A percentile compares a stretch with the other conserved stretches of the same genome.
Conservation (phyloP, 2,797 vertebrate genomes). For the Denticeps clupeoides region DNA sequence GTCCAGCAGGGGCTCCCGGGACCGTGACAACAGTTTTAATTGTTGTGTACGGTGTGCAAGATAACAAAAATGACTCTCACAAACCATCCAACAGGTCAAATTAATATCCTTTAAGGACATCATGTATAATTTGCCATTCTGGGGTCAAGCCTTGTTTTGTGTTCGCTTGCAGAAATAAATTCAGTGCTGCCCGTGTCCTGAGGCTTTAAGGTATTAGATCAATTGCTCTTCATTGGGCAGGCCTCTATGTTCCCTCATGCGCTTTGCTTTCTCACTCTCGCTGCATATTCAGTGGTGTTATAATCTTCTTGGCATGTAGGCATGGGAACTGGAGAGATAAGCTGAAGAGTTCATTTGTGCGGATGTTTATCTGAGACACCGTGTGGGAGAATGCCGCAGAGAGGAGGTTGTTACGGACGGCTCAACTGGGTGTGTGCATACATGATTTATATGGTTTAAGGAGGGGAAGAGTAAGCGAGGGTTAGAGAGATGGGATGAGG, state of each 20-base stretch:
- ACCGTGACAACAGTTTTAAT: too few species aligned
- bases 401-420: conserved; percentile 28
- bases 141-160: too few species aligned
- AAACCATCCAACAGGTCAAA: too few species aligned
- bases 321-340: conserved; percentile 43
- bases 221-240: conserved; percentile 6
- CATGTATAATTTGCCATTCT: too few species aligned
- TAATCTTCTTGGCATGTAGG: conserved; percentile 50
- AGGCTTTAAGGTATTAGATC: not conserved
- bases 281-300: conserved; percentile 48
- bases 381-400: conserved; percentile 30
- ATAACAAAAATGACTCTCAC: too few species aligned
- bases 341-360: conserved; percentile 47
- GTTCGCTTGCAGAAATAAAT: too few species aligned
- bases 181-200: too few species aligned
- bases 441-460: conserved; percentile 58
- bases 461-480: not conserved
- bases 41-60: too few species aligned
- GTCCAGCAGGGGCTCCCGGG: too few species aligned
- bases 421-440: conserved; percentile 53
- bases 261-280: conserved; percentile 2
- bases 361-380: conserved; percentile 41
- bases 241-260: not conserved
- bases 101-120: too few species aligned
- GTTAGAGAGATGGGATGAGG: conserved; percentile 11